Conservation (phyloP, 2,888 invertebrate species). For the Aelia acuminata region DNA sequence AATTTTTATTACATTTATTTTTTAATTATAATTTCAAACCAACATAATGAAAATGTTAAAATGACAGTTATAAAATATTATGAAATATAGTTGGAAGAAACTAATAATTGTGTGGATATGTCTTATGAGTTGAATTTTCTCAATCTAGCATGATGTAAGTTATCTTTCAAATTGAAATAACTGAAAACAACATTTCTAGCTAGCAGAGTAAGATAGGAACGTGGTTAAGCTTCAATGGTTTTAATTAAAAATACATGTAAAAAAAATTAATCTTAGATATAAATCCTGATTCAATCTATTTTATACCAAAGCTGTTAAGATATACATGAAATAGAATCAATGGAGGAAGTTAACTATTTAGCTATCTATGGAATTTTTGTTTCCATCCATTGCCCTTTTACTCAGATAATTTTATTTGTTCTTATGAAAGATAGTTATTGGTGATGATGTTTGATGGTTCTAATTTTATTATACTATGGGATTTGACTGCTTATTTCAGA, state of each 20-base stretch:
- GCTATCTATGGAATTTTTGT: too few relatives aligned
- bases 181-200: not conserved
- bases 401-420: not conserved
- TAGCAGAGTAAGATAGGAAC: too few relatives aligned
- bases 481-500: not conserved
- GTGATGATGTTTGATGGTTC: not conserved
- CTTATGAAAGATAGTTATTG: not conserved
- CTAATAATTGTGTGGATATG: too few relatives aligned
- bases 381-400: too few relatives aligned
- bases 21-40: not conserved
- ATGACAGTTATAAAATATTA: not conserved
- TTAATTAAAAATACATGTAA: too few relatives aligned
- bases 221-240: too few relatives aligned
- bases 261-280: too few relatives aligned
- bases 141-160: not conserved
- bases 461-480: not conserved
- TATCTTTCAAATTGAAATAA: not conserved
- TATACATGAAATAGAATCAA: too few relatives aligned
- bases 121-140: not conserved
- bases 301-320: too few relatives aligned
- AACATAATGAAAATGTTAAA: not conserved
- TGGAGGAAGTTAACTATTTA: too few relatives aligned
- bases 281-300: too few relatives aligned
- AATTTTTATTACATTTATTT: not conserved
- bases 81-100: too few relatives aligned